These are phyloP conservation scores for Brachymystax lenok DNA, from an alignment of 2,797 vertebrate genomes.

Conservation along the genomic window DNA sequence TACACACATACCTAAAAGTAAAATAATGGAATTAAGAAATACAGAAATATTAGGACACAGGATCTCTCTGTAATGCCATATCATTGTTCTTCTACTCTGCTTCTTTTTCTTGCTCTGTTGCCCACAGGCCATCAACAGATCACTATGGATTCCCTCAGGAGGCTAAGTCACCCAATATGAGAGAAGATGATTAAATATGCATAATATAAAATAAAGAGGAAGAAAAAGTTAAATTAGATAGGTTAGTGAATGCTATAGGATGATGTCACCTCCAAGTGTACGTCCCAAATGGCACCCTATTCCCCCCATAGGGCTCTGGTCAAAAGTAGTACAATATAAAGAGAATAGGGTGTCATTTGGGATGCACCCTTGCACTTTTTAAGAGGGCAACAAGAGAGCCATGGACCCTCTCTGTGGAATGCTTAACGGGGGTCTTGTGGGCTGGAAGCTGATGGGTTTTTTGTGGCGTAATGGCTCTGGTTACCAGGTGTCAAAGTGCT, in stretches of 20 bases:
- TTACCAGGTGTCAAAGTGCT: slow-evolving; percentile 3
- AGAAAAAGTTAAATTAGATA: background rate
- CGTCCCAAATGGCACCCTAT: background rate
- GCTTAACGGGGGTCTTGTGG: background rate
- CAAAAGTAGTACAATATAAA: background rate
- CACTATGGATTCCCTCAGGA: slow-evolving; percentile 2
- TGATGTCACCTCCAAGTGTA: background rate
- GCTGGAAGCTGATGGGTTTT: background rate
- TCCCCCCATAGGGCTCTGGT: background rate
- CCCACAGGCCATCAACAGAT: background rate
- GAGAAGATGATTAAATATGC: background rate
- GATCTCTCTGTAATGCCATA: background rate
- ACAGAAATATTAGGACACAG: too few species aligned
- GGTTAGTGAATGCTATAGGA: too few species aligned
- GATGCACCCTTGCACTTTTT: background rate
- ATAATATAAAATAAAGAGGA: background rate
- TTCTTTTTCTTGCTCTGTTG: background rate
- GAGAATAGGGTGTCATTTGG: background rate
- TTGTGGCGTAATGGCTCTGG: background rate
- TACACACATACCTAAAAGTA: too few species aligned
- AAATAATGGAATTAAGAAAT: too few species aligned
- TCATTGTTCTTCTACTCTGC: background rate
- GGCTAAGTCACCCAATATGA: slow-evolving; percentile 1
- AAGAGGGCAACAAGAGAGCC: slow-evolving; percentile 4
- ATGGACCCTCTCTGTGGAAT: background rate